Percentiles rank a stretch among this genome's conserved stretches.
Evolutionary conservation across 2,797 vertebrate species (phyloP).

Genomic region (Rhinichthys osculus): DNA sequence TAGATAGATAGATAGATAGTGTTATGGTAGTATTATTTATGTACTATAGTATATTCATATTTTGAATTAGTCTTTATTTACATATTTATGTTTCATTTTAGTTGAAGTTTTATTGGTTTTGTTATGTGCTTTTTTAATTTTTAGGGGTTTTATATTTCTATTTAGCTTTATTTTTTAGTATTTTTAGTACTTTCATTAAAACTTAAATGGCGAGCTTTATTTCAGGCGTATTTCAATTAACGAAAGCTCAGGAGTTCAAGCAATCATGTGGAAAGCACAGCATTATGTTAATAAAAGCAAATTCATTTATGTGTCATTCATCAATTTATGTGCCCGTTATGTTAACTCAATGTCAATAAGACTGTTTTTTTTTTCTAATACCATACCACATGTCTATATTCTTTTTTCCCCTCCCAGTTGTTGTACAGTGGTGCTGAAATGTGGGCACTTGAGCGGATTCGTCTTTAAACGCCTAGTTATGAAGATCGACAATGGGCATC

Average conservation of each 20-base stretch:
- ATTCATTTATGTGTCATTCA: not conserved
- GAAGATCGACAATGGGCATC: not conserved
- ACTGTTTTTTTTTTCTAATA: not conserved
- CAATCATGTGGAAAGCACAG: not conserved
- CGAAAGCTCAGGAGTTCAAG: not conserved
- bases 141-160: not conserved
- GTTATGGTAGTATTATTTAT: not conserved
- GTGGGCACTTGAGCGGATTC: not conserved
- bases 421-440: conserved; percentile 11
- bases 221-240: not conserved
- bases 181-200: not conserved
- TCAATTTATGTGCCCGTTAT: not conserved
- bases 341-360: not conserved
- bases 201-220: not conserved
- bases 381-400: not conserved
- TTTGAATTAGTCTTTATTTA: not conserved
- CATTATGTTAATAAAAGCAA: not conserved
- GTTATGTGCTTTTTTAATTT: not conserved
- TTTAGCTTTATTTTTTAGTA: not conserved
- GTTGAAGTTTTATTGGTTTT: not conserved
- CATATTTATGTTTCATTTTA: not conserved
- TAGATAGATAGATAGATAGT: not conserved
- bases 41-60: too few species aligned
- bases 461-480: not conserved
- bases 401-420: not conserved